Base-by-base conservation (phyloP, 2,797 vertebrate species). In the Coracias cyanogaster region DNA sequence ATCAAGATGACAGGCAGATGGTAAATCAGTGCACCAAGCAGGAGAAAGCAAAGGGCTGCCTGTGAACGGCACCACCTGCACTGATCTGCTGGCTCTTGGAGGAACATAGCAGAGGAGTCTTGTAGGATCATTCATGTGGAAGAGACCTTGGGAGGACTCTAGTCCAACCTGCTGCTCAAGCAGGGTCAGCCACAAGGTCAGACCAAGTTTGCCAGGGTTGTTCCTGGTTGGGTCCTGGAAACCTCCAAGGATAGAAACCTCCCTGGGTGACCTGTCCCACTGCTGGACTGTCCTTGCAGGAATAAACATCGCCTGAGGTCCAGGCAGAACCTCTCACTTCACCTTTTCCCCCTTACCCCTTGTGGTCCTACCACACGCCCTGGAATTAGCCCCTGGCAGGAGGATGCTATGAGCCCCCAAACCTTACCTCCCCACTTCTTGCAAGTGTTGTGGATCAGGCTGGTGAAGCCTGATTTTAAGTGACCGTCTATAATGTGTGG, bases 331-430 rank as follows among this genome's bases (percentile, higher is more conserved):
- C 15, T 85, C 7, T 78, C 26, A 21, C n/a, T 58, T 35, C 43
- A 39, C 33, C 43, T 79, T 74, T 74, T 12, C 3, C 7, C 16
- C 19, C 29, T 72, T 28, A 5, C 51, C 17, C 46, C 51, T 29
- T 3, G 1, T 45, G 28, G 5, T 65, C 46, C 11, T 66, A 2
- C 49, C 7, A 2, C 4, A 14, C 2, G 3, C 10, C n/a, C 19
- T 60, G 4, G 11, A 43, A 16, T 43, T 6, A 43, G 41, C 41
- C 41, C 41, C 41, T 43, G 41, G 41, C 12, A 43, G 41, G 41
- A 43, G 41, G 41, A 43, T 13, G 12, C 41, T 43, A 43, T 43
- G 41, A 43, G 41, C 15, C 41, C 41, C n/a, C n/a, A n/a, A n/a
- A n/a, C n/a, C n/a, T n/a, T n/a, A n/a, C n/a, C n/a, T 12, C 41